A percentile compares a stretch with the other conserved stretches of the same genome.
Evolutionary conservation across 2,888 invertebrate genomes (phyloP).

Genomic region (Mythimna loreyi): DNA sequence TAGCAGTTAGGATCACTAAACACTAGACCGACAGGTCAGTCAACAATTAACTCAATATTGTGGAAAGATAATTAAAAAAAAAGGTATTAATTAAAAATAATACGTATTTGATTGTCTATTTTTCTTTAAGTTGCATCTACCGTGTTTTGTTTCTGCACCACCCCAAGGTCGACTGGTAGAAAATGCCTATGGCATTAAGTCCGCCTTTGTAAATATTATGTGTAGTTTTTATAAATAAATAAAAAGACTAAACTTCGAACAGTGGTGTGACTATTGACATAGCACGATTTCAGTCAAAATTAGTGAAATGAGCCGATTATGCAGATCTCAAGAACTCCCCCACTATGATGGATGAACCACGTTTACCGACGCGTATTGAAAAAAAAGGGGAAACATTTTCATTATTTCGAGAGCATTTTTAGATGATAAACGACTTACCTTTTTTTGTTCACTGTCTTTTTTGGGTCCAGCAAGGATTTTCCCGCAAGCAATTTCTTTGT

Average conservation of each 20-base stretch:
- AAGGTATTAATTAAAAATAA: too few species aligned
- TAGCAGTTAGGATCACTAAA: too few species aligned
- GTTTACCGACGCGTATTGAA: conserved; percentile 63
- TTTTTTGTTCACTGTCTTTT: conserved; percentile 64
- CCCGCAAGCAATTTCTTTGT: conserved; percentile 48
- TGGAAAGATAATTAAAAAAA: too few species aligned
- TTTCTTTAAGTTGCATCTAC: too few species aligned
- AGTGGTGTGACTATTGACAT: not conserved
- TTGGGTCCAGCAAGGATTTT: conserved; percentile 61
- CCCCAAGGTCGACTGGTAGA: too few species aligned
- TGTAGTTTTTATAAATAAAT: too few species aligned
- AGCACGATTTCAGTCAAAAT: conserved; percentile 43
- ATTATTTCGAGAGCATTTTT: conserved; percentile 69
- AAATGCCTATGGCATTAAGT: too few species aligned
- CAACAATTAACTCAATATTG: too few species aligned
- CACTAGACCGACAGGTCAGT: too few species aligned
- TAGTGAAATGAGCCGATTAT: conserved; percentile 64
- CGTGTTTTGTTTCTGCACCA: too few species aligned
- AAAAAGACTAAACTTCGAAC: conserved; percentile 6
- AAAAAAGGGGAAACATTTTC: conserved; percentile 68
- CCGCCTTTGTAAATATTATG: too few species aligned
- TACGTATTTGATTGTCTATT: too few species aligned
- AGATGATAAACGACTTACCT: conserved; percentile 75
- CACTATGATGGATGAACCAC: conserved; percentile 69
- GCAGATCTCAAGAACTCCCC: conserved; percentile 60